Percentiles rank a stretch among this genome's conserved stretches.
Evolutionary conservation across 2,797 vertebrate genomes (phyloP).

Genomic region (Molossus molossus): DNA sequence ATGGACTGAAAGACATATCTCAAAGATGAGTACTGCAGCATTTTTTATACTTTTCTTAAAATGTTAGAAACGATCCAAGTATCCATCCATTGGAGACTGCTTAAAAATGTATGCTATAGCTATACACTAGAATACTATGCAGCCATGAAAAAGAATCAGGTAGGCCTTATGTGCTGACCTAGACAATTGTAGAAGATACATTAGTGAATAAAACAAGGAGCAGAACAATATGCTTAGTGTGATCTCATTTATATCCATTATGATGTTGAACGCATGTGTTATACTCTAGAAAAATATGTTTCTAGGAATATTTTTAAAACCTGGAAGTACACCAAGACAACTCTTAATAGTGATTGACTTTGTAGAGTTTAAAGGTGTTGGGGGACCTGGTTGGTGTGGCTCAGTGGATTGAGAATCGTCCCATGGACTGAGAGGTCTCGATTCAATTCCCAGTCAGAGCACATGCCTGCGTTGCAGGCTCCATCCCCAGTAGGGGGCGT

Average conservation of each 20-base stretch:
- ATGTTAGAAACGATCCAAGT: not conserved
- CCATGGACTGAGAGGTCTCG: no score
- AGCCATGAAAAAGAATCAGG: not conserved
- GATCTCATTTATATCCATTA: not conserved
- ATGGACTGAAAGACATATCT: not conserved
- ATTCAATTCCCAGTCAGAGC: no score
- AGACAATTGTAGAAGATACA: not conserved
- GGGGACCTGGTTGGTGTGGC: no score
- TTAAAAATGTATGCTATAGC: not conserved
- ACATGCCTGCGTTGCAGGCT: no score
- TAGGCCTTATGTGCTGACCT: not conserved
- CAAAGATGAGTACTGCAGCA: not conserved
- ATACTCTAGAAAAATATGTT: not conserved
- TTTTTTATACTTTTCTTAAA: not conserved
- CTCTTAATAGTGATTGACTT: not conserved
- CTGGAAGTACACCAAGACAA: not conserved
- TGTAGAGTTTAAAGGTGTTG: not conserved
- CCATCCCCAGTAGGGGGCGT: no score
- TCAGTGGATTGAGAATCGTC: no score
- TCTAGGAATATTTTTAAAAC: slow-evolving; percentile 28
- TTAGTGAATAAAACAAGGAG: slow-evolving; percentile 26
- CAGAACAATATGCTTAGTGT: not conserved
- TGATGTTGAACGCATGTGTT: not conserved
- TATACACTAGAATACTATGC: not conserved
- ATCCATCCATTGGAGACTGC: not conserved